Base-by-base conservation (phyloP, 1,140 invertebrate species). In the Aphelinus atriplicis region DNA sequence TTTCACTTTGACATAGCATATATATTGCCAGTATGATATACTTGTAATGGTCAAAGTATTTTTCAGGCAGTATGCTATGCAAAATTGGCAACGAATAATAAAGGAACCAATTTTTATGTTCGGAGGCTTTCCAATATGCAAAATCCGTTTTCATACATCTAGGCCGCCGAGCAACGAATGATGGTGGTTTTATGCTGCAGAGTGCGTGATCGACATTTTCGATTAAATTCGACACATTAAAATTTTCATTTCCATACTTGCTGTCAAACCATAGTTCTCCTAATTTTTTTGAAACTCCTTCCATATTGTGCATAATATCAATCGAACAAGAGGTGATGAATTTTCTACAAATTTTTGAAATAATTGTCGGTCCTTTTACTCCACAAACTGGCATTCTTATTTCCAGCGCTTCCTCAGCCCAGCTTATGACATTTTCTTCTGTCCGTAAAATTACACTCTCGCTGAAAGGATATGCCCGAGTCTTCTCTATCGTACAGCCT, bases 101-200 rank as follows among this genome's bases (percentile, higher is more conserved):
- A 47, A 73, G 73, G 56, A 72, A 67, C 67, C 56, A 71, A 57
- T 26, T 48, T 76, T 79, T 79, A 6, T 57, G 65, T 48, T 79
- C 78, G 3, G 73, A 73, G 1, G 51, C 77, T 61, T 80, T 78
- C 67, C 67, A 78, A 61, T 75, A 76, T 0, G n/a, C 1, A 7
- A 78, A 56, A 57, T 82, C 77, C 7, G 76, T 69, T 77, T 76
- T 53, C 51, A 82, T 78, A 0, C 75, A 70, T 60, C 79, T 58
- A n/a, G 76, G 76, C 7, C 60, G 63, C 7, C 77, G 56, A 50
- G 78, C 73, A 3, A 79, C 3, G 56, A 61, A 76, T 0, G 74
- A 77, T 46, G 77, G 78, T 66, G 78, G 74, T 6, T 56, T 73
- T 10, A 77, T 61, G 3, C 55, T 2, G 45, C 6, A 26, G 5